Evolutionary conservation across 1,140 invertebrate species (phyloP), one percentile per base, ranked within the genome.

Genomic region (Sipha flava): DNA sequence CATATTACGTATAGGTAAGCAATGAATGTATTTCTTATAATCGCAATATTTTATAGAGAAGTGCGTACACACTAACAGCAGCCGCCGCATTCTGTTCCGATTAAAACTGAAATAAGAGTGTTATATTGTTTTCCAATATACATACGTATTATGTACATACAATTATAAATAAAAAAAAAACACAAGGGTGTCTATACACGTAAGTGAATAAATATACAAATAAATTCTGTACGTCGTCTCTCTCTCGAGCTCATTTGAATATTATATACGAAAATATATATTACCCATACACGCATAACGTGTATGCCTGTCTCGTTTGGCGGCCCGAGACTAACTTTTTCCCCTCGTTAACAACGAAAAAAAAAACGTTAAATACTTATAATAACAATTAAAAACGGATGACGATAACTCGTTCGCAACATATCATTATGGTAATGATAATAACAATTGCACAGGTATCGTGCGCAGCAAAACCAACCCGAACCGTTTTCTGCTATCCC

Each of bases 11-110:
- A 23, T 40, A 37, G 18, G 29, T 64, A 47, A 70, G 40, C 66
- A 70, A 70, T 70, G 66, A 70, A 70, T 70, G 66, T 70, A 45
- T 70, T 47, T 64, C 40, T 45, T 70, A 70, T 70, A 70, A 70
- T 70, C 66, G 66, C 43, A 45, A 70, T 70, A 70, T 70, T 70
- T 70, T 70, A 70, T 70, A 70, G 34, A 40, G 34, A 64, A 37
- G 62, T 66, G 34, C 40, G n/a, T 10, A 45, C n/a, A 34, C 18
- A 34, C 62, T 5, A 31, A 18, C 31, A 5, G 16, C 4, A 14
- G 16, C 40, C 43, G 43, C 40, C 23, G 43, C 66, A 70, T 70
- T 70, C 26, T 70, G 43, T 70, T 26, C 9, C 66, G 66, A 66
- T 66, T 66, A 66, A 40, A 66, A 66, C 34, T 43, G 18, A 66